Percentiles rank a stretch among this genome's conserved stretches.
phyloP scores from a whole-genome alignment of 92 coral and sea anemone genomes.

The Pocillopora grandis region DNA sequence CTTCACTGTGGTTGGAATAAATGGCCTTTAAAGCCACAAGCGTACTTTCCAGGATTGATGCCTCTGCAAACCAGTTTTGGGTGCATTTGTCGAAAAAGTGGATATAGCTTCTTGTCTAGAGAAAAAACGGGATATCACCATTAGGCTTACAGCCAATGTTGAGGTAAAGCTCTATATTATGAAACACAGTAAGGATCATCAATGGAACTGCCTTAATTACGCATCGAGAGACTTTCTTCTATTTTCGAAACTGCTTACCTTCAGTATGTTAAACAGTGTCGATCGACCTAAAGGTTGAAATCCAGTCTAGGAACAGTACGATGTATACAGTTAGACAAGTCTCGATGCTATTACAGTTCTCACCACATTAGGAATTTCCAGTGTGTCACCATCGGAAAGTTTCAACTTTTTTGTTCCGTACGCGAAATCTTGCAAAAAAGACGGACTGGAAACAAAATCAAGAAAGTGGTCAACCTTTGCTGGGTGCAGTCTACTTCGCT shows the following conservation, averaged over 20 bases:
- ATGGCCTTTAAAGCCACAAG: no score
- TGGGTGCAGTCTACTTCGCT: conserved; percentile 8
- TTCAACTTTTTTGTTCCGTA: conserved; percentile 40
- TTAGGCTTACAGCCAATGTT: neutral
- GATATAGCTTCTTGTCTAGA: conserved; percentile 26
- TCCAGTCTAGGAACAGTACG: conserved; percentile 33
- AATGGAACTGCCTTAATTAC: neutral
- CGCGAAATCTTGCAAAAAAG: conserved; percentile 47
- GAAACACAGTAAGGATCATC: neutral
- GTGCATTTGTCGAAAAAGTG: conserved; percentile 20
- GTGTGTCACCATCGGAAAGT: conserved; percentile 31
- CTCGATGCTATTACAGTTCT: conserved; percentile 41
- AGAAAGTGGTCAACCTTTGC: conserved; percentile 26
- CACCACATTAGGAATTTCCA: conserved; percentile 53
- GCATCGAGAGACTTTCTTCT: no score
- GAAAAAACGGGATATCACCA: conserved; percentile 4
- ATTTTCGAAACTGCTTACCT: conserved; percentile 16
- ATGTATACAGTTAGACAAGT: conserved; percentile 31
- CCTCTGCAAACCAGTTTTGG: conserved; percentile 17
- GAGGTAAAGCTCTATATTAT: neutral
- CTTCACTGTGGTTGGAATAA: neutral
- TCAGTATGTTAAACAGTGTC: conserved; percentile 38
- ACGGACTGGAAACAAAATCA: conserved; percentile 30
- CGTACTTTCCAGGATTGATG: conserved; percentile 24
- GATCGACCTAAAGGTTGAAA: conserved; percentile 43